Base-by-base conservation (phyloP, 1,140 invertebrate genomes). In the Oncopeltus fasciatus region DNA sequence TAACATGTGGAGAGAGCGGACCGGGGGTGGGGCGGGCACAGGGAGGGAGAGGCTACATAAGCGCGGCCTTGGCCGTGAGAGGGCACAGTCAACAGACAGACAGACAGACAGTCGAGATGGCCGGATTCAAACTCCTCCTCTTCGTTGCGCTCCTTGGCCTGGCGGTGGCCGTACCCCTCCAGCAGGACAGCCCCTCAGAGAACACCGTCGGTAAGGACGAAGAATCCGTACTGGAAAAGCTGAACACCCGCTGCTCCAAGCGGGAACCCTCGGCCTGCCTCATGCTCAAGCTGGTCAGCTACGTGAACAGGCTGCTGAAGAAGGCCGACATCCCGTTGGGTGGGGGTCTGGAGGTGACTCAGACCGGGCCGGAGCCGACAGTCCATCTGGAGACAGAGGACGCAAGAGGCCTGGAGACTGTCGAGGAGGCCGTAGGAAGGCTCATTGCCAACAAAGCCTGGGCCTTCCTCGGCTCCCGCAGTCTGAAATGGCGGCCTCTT, bases 271-370 rank as follows among this genome's bases (percentile, higher is more conserved):
- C 83, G 28, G 83, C 86, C 18, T 90, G 87, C 69, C 82, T 87
- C 64, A 87, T 88, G 77, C 74, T 87, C 2, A 88, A 89, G 72
- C 70, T 88, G 62, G 82, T 88, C 2, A 84, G 83, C 1, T 88
- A 89, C 68, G 86, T 88, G 75, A 88, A 90, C 72, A 78, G 82
- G 57, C 78, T 90, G 68, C 74, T 89, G 69, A 86, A 88, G 70
- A 90, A 88, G 62, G 83, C 85, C 0, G 81, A 82, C 51, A 79
- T 89, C 66, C 84, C 87, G 68, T 69, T 87, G 3, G 81, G 82
- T 26, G 86, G 88, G 27, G 84, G 85, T 65, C 75, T 89, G 47
- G 83, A 87, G 71, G 85, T 90, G 53, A 81, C 83, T 8, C 83
- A 88, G 71, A 62, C 66, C 12, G 11, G 56, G 1, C 65, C 61